Evolutionary conservation across 1,140 invertebrate genomes (phyloP), one percentile per base, ranked within the genome.

Genomic region (Lanistes nyassanus): DNA sequence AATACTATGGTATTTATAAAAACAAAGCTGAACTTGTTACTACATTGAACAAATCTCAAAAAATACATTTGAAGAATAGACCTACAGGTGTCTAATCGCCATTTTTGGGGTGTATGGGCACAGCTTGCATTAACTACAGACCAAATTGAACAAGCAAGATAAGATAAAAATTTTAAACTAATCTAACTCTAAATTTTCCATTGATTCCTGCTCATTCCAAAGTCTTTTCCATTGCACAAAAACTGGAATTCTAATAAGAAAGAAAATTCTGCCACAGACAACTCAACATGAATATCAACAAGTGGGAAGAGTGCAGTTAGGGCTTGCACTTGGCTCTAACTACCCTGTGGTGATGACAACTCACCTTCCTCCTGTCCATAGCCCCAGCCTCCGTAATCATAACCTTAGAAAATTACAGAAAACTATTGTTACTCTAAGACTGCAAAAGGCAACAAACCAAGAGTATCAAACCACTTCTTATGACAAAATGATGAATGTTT

Each of bases 341-440:
- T 23, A 60, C 65, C n/a, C n/a, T 65, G 42, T 16, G 56, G 26
- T 73, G 42, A 68, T n/a, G 42, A 29, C 55, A 64, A 79, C 81
- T 82, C 92, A 76, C 93, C 93, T 87, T 93, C 93, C 74, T 93
- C 92, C 85, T 94, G 94, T 85, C 91, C 91, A 92, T 93, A 80
- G 75, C 81, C 80, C 77, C 81, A 79, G 70, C 78, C 79, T 66
- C 75, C 72, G 77, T 78, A 80, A 81, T 80, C 81, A 70, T 79
- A 80, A 76, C 80, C 82, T 83, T 78, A 64, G n/a, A 81, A 79
- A 79, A 81, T 74, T 72, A 78, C 58, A 80, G 78, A 75, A 39
- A 60, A 69, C 67, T 69, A 69, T 9, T 56, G 37, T 69, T 69
- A 68, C 65, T 39, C 66, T 34, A 67, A 60, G 58, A 31, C 56